These are phyloP conservation scores for Nezara viridula DNA, from an alignment of 2,888 invertebrate species.

Conservation along the genomic window DNA sequence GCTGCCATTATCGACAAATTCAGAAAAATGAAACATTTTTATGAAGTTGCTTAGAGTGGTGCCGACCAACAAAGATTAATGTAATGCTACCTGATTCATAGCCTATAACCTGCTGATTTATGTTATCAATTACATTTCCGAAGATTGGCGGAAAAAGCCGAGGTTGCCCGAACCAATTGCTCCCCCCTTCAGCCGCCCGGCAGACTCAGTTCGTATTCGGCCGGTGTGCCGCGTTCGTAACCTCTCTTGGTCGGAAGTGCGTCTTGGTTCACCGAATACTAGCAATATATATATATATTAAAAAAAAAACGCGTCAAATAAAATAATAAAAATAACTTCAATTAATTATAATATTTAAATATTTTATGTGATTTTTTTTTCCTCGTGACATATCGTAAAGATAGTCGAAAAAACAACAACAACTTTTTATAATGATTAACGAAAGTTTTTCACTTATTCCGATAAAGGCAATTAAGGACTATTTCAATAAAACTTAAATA, in stretches of 20 bases:
- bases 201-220: constrained; percentile 48
- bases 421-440: background rate
- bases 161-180: background rate
- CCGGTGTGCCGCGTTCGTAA: constrained; percentile 59
- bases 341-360: background rate
- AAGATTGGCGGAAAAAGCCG: constrained; percentile 2
- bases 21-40: constrained; percentile 1
- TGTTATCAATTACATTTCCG: constrained; percentile 30
- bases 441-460: background rate
- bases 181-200: background rate
- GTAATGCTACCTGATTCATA: background rate
- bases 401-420: background rate
- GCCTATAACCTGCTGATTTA: constrained; percentile 40
- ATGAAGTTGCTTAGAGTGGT: background rate
- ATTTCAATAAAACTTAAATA: background rate
- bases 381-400: background rate
- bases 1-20: constrained; percentile 19
- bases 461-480: background rate
- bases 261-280: constrained; percentile 7
- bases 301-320: background rate
- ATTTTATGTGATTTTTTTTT: background rate
- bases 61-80: background rate
- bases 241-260: background rate
- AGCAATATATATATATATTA: background rate
- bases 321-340: background rate